Evolutionary conservation across 2,888 invertebrate species (phyloP).

Genomic region (Dexiosoma caninum): DNA sequence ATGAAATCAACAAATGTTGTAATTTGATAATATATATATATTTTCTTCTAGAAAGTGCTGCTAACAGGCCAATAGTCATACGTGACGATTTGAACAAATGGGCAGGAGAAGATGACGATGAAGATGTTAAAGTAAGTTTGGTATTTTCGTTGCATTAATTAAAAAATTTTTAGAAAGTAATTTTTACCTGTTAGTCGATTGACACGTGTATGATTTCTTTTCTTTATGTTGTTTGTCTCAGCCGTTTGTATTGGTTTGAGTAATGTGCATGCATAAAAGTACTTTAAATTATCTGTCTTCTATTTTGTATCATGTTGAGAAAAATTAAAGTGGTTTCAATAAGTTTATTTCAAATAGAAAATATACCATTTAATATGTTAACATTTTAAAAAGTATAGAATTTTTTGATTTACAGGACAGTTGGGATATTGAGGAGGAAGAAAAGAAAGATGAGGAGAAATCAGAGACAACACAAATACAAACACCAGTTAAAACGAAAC

Average conservation of each 20-base stretch:
- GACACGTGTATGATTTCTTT: conserved; percentile 59
- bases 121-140: conserved; percentile 86
- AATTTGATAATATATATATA: too few relatives aligned
- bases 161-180: neutral
- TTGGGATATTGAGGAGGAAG: conserved; percentile 94
- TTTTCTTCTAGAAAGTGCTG: conserved; percentile 74
- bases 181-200: conserved; percentile 4
- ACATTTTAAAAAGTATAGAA: too few relatives aligned
- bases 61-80: conserved; percentile 82
- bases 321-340: conserved; percentile 42
- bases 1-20: conserved; percentile 14
- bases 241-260: conserved; percentile 9
- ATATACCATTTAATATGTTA: neutral
- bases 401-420: conserved; percentile 83
- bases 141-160: conserved; percentile 13
- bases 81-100: conserved; percentile 84
- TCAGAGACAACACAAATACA: conserved; percentile 77
- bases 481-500: conserved; percentile 81
- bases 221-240: conserved; percentile 15
- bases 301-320: neutral
- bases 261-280: conserved; percentile 4
- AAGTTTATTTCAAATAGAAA: neutral
- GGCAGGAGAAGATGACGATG: conserved; percentile 93
- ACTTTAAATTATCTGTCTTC: neutral
- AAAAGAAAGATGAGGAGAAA: conserved; percentile 80